Evolutionary conservation across 2,888 invertebrate species (phyloP), one percentile per base, ranked within the genome.

Genomic region (Quadroppia sp.): DNA sequence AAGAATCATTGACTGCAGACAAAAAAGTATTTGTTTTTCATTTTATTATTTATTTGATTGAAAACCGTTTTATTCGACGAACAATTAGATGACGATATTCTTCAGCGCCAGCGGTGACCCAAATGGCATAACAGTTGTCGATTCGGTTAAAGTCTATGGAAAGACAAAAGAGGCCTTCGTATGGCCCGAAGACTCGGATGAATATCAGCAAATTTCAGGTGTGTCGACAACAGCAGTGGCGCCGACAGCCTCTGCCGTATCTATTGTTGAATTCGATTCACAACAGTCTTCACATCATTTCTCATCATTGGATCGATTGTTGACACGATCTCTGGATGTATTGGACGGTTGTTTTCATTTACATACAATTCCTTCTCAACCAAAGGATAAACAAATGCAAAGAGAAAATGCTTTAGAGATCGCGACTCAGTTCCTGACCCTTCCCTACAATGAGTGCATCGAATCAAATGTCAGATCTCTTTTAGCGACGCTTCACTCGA

Each of bases 101-200:
- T 79, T 84, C 79, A 83, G 84, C 56, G 81, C 82, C 2, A 83
- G 83, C 76, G 78, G 79, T 56, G 84, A 84, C 76, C 91, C 9
- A 89, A 92, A 80, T 42, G 90, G 90, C 59, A 90, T 95, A 6
- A 93, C 91, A 0, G 91, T 96, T 89, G 87, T 98, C 0, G 96
- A 98, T 82, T 92, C 92, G 67, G 89, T 97, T 28, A 95, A 95
- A 86, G 89, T 84, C 25, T 96, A 96, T 81, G 94, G 94, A 0
- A 95, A 94, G 84, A 91, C 92, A 1, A 97, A 97, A 83, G 96
- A 96, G 81, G 87, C 90, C 0, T 95, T 97, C 81, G 95, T 95
- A 56, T 97, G 96, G 97, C 95, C 95, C 0, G 96, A 97, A 81
- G 96, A 97, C 80, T 88, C 87, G 11, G 95, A 96, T 80, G 96